Evolutionary conservation across 2,113 vertebrate species (phyloP).

Genomic region (Sinocyclocheilus maitianheensis): DNA sequence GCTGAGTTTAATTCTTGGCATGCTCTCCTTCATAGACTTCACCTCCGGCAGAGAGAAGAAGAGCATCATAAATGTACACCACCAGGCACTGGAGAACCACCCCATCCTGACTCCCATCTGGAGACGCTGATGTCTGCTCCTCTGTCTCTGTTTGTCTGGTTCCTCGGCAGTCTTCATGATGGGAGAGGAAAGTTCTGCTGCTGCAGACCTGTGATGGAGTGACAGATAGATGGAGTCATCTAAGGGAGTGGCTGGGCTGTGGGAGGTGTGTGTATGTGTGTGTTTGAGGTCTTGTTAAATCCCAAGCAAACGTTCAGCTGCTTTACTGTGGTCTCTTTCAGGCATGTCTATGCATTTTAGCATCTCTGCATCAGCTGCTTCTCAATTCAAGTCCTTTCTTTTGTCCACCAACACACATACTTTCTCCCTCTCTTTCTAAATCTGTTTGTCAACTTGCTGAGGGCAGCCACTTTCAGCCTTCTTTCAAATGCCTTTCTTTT

Average conservation of each 20-base stretch:
- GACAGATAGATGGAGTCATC: slow-evolving; percentile 48
- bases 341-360: slow-evolving; percentile 49
- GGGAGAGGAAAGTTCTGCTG: slow-evolving; percentile 44
- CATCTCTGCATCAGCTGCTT: slow-evolving; percentile 52
- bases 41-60: slow-evolving; percentile 75
- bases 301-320: slow-evolving; percentile 49
- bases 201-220: slow-evolving; percentile 63
- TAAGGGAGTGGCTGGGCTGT: slow-evolving; percentile 41
- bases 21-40: slow-evolving; percentile 83
- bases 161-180: slow-evolving; percentile 62
- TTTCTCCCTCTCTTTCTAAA: slow-evolving; percentile 46
- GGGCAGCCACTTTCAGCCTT: slow-evolving; percentile 50
- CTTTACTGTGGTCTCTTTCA: slow-evolving; percentile 48
- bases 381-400: slow-evolving; percentile 53
- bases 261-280: slow-evolving; percentile 46
- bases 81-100: slow-evolving; percentile 62
- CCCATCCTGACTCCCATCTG: slow-evolving; percentile 46
- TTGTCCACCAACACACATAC: slow-evolving; percentile 48
- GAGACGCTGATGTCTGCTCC: slow-evolving; percentile 33
- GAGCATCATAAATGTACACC: slow-evolving; percentile 73
- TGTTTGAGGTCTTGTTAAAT: slow-evolving; percentile 44
- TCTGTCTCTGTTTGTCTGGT: slow-evolving; percentile 43
- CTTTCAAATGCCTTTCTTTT: slow-evolving; percentile 46
- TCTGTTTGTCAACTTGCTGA: slow-evolving; percentile 56
- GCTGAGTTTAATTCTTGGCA: slow-evolving; percentile 89